Evolutionary conservation across 1,140 invertebrate genomes (phyloP).

Genomic region (Chrysopa pallens): DNA sequence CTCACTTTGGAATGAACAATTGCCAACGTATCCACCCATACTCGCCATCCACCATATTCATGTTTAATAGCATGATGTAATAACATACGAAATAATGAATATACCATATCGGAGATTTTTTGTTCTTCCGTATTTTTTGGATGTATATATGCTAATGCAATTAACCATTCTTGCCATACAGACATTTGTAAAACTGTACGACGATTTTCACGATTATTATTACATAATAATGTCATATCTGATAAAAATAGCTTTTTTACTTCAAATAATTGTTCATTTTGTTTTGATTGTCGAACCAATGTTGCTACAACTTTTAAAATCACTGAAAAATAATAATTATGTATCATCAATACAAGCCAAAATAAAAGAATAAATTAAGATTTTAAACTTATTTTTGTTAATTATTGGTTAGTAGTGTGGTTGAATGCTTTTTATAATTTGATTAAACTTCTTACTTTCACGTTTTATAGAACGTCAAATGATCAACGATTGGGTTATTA

Average conservation of each 20-base stretch:
- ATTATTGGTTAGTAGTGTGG: no score
- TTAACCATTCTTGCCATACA: slow-evolving; percentile 99
- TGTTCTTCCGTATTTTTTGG: slow-evolving; percentile 89
- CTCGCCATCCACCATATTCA: slow-evolving; percentile 99
- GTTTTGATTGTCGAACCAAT: slow-evolving; percentile 88
- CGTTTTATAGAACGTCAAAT: no score
- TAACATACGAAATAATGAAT: slow-evolving; percentile 90
- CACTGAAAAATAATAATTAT: slow-evolving; percentile 41
- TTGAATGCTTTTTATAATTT: no score
- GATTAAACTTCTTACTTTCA: no score
- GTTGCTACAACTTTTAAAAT: slow-evolving; percentile 97
- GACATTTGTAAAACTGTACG: slow-evolving; percentile 98
- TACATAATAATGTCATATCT: slow-evolving; percentile 93
- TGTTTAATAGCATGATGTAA: slow-evolving; percentile 98
- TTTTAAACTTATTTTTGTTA: no score
- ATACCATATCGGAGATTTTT: slow-evolving; percentile 96
- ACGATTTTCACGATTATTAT: slow-evolving; percentile 92
- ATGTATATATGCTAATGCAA: slow-evolving; percentile 96
- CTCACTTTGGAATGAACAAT: slow-evolving; percentile 97
- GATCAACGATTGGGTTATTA: no score
- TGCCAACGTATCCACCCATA: slow-evolving; percentile 98
- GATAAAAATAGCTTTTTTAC: slow-evolving; percentile 94
- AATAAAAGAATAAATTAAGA: no score
- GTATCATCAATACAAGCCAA: neutral
- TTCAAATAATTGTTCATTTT: slow-evolving; percentile 74